A percentile compares a stretch with the other conserved stretches of the same genome.
Conservation (phyloP, 2,797 vertebrate species). For the Ispidina picta region DNA sequence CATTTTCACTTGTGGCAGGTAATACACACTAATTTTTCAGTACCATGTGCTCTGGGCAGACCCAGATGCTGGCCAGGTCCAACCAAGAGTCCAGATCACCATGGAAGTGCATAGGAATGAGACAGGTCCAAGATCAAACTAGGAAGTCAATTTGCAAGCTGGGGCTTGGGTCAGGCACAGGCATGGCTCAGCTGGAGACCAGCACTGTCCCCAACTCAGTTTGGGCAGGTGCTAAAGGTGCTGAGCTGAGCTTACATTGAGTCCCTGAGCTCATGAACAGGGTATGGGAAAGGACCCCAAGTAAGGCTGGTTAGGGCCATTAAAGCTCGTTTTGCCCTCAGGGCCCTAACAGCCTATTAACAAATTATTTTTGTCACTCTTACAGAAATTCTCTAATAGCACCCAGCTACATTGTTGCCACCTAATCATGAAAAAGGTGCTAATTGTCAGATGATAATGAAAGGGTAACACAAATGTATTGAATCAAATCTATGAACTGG, state of each 20-base stretch:
- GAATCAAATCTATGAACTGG: neutral
- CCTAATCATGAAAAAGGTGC: neutral
- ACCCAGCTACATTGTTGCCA: neutral
- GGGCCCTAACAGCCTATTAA: neutral
- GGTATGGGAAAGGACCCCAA: neutral
- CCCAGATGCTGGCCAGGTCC: rapidly evolving
- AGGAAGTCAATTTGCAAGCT: neutral
- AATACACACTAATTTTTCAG: neutral
- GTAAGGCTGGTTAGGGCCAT: neutral
- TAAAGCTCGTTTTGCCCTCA: neutral
- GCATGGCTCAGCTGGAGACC: neutral
- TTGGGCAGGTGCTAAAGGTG: neutral
- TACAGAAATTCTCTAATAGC: neutral
- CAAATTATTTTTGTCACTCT: neutral
- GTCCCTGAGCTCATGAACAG: neutral
- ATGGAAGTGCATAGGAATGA: neutral
- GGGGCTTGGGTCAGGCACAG: neutral
- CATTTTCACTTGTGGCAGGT: neutral
- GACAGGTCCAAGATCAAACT: neutral
- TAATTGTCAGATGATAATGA: neutral
- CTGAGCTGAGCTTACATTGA: neutral
- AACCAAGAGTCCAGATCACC: neutral
- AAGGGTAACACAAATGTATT: neutral
- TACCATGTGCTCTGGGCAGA: neutral
- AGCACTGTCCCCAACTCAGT: rapidly evolving